Percentiles rank a stretch among this genome's conserved stretches.
phyloP scores from a whole-genome alignment of 2,888 invertebrate species.

The Xylophagus ater region DNA sequence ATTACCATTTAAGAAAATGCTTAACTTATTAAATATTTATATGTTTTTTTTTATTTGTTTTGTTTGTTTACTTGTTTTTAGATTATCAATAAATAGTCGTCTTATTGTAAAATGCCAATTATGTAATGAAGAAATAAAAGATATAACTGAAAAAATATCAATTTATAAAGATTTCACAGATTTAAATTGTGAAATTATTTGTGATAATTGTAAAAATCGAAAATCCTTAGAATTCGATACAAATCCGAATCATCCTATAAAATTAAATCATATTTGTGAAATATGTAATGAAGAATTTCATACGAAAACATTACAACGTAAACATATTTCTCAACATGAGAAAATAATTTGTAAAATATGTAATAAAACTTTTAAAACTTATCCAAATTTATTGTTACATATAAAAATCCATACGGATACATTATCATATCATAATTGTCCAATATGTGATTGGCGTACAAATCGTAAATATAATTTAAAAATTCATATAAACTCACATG shows the following conservation, averaged over 20 bases:
- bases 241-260: background rate
- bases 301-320: background rate
- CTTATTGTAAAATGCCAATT: background rate
- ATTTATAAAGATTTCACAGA: background rate
- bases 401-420: constrained; percentile 8
- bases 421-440: constrained; percentile 7
- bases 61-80: background rate
- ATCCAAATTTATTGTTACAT: constrained; percentile 9
- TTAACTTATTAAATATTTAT: too few relatives aligned
- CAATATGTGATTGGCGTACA: constrained; percentile 21
- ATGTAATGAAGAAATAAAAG: constrained; percentile 3
- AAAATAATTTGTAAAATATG: constrained; percentile 10
- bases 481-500: constrained; percentile 20
- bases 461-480: constrained; percentile 20
- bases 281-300: constrained; percentile 9
- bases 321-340: constrained; percentile 9
- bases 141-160: background rate
- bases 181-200: constrained; percentile 4
- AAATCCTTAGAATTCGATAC: too few relatives aligned
- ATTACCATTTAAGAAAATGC: too few relatives aligned
- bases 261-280: background rate
- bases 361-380: constrained; percentile 12
- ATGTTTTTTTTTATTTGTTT: too few relatives aligned
- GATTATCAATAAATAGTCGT: background rate
- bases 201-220: background rate